Conservation (phyloP, 2,888 invertebrate species). For the Agrotis ipsilon region DNA sequence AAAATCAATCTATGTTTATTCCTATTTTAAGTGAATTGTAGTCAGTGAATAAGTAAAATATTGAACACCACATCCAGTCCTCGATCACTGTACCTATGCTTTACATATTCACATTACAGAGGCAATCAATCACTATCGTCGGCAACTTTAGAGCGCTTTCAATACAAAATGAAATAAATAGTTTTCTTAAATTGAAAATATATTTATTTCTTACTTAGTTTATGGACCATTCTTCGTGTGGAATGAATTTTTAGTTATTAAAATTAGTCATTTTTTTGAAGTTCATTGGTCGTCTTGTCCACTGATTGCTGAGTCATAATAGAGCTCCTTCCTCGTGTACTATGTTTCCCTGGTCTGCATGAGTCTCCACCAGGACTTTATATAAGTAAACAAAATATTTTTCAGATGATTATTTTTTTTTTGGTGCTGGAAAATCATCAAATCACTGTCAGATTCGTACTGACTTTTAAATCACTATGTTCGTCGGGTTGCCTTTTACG, state of each 20-base stretch:
- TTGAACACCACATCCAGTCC: conserved; percentile 13
- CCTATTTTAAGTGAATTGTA: background rate
- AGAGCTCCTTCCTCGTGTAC: too few species aligned
- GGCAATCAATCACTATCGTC: conserved; percentile 57
- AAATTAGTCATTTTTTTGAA: background rate
- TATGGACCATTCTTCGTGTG: background rate
- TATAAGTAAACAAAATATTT: too few species aligned
- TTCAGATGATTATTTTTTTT: too few species aligned
- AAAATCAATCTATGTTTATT: background rate
- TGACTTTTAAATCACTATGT: too few species aligned
- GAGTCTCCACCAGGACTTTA: too few species aligned
- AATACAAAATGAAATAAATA: conserved; percentile 39
- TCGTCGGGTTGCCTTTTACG: too few species aligned
- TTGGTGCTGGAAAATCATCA: too few species aligned
- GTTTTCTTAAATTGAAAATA: background rate
- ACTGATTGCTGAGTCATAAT: too few species aligned
- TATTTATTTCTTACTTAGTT: conserved; percentile 16
- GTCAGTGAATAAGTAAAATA: background rate
- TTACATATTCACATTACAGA: conserved; percentile 50
- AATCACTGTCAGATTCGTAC: too few species aligned
- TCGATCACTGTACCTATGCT: conserved; percentile 25
- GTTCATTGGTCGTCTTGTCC: too few species aligned
- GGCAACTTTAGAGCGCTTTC: conserved; percentile 48
- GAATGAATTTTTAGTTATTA: background rate
- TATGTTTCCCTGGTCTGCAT: too few species aligned